phyloP scores from a whole-genome alignment of 2,797 vertebrate species.

The Enteromius mattozi region DNA sequence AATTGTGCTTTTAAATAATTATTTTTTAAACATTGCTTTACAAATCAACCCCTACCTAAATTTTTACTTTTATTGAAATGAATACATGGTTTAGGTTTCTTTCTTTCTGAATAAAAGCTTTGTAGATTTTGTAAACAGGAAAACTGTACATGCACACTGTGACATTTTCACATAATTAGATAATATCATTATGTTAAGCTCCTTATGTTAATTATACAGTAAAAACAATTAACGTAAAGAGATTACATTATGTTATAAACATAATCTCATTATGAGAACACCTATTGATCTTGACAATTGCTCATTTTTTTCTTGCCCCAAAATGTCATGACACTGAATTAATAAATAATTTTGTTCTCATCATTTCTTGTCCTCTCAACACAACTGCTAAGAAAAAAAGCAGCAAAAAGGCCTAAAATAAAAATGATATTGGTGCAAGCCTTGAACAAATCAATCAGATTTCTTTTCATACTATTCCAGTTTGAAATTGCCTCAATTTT shows the following conservation, averaged over 20 bases:
- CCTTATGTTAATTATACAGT: not conserved
- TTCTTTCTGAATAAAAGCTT: not conserved
- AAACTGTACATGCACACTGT: not conserved
- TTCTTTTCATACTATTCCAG: conserved; percentile 21
- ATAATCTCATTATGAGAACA: not conserved
- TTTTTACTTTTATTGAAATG: not conserved
- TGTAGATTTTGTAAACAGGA: not conserved
- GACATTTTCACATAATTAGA: not conserved
- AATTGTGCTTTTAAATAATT: not conserved
- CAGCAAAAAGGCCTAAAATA: conserved; percentile 12
- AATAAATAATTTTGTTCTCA: not conserved
- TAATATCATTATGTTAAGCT: not conserved
- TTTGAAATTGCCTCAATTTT: conserved; percentile 40
- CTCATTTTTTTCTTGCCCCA: not conserved
- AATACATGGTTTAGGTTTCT: not conserved
- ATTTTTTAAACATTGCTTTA: not conserved
- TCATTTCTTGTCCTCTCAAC: not conserved
- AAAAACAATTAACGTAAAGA: not conserved
- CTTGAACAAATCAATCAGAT: conserved; percentile 39
- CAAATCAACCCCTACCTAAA: not conserved
- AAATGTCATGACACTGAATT: not conserved
- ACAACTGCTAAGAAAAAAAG: not conserved
- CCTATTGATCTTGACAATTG: no score
- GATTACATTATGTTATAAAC: not conserved
- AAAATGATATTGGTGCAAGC: conserved; percentile 12